phyloP scores from a whole-genome alignment of 2,888 invertebrate genomes.

The Calameuta pallipes region DNA sequence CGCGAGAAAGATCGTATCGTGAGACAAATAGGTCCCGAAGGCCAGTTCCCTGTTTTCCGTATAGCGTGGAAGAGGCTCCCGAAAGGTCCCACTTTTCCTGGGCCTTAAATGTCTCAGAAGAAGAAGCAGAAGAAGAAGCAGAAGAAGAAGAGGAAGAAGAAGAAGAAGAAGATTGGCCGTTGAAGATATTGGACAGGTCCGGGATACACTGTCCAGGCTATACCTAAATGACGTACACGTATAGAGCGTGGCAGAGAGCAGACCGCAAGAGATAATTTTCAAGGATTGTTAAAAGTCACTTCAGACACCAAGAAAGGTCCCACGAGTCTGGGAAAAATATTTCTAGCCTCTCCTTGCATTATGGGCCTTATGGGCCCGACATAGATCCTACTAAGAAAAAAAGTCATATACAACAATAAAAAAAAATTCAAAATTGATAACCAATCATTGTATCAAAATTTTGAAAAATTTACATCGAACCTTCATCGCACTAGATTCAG shows the following conservation, averaged over 20 bases:
- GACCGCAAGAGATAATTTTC: slow-evolving; percentile 47
- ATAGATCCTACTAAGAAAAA: background rate
- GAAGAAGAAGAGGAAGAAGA: slow-evolving; percentile 11
- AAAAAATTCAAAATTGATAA: no score
- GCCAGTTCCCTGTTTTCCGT: background rate
- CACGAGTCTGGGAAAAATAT: slow-evolving; percentile 41
- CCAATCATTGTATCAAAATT: background rate
- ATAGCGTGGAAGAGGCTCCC: background rate
- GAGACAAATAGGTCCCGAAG: background rate
- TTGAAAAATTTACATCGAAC: background rate
- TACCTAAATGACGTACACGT: background rate
- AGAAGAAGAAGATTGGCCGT: slow-evolving; percentile 23
- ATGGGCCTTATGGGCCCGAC: background rate
- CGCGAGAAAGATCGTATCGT: background rate
- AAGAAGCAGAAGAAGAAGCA: slow-evolving; percentile 28
- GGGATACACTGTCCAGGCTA: slow-evolving; percentile 55
- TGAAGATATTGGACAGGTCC: slow-evolving; percentile 41
- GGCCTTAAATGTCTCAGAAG: background rate
- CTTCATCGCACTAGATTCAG: background rate
- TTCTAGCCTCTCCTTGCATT: background rate
- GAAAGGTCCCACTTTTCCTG: background rate
- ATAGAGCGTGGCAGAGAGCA: slow-evolving; percentile 15
- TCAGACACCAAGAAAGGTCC: slow-evolving; percentile 19
- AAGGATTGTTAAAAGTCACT: slow-evolving; percentile 55
- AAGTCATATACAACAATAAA: background rate